Evolutionary conservation across 2,888 invertebrate species (phyloP).

Genomic region (Hyles lineata): DNA sequence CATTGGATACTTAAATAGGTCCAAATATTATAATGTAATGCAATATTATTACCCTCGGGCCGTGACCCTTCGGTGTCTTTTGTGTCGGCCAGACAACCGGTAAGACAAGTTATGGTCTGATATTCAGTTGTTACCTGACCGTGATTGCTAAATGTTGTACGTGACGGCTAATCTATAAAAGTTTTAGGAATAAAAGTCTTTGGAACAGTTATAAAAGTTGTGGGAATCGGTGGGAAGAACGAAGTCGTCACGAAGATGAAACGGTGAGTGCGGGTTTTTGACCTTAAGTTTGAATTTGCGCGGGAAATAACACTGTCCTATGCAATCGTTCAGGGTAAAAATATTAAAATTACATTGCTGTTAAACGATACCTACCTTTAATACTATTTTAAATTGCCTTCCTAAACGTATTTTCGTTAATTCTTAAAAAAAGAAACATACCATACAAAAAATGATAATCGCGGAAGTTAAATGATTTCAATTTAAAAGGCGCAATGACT

Average conservation of each 20-base stretch:
- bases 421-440: too few species aligned
- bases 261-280: too few species aligned
- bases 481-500: neutral
- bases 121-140: conserved; percentile 31
- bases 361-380: too few species aligned
- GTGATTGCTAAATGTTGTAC: conserved; percentile 28
- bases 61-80: conserved; percentile 66
- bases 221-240: too few species aligned
- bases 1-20: conserved; percentile 84
- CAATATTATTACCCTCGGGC: conserved; percentile 73
- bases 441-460: neutral
- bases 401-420: too few species aligned
- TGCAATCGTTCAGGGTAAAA: too few species aligned
- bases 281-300: too few species aligned
- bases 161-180: neutral
- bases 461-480: neutral
- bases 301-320: too few species aligned
- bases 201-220: too few species aligned
- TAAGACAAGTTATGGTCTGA: conserved; percentile 82
- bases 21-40: conserved; percentile 81
- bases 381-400: too few species aligned
- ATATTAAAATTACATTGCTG: too few species aligned
- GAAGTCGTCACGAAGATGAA: too few species aligned
- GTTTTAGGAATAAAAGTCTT: neutral
- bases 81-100: conserved; percentile 81